These are phyloP conservation scores for Urosaurus nigricauda DNA, from an alignment of 2,797 vertebrate species.

Conservation along the genomic window DNA sequence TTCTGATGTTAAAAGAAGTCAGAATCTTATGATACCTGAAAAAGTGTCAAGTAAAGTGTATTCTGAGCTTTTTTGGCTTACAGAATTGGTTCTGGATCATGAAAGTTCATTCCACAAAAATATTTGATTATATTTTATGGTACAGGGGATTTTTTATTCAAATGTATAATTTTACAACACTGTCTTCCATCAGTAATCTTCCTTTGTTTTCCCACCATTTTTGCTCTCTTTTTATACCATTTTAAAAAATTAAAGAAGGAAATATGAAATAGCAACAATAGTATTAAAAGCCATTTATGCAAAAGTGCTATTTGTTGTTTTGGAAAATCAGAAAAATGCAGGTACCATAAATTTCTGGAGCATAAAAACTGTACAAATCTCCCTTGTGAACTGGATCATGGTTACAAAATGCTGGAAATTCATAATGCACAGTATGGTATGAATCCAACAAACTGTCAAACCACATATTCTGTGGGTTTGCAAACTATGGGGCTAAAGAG, in stretches of 20 bases:
- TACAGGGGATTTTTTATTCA: background rate
- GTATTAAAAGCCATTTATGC: background rate
- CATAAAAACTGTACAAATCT: conserved; percentile 28
- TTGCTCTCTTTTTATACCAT: background rate
- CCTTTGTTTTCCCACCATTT: background rate
- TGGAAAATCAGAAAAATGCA: background rate
- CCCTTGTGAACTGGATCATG: conserved; percentile 29
- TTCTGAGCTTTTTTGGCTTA: background rate
- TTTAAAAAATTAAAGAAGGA: background rate
- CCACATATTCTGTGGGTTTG: background rate
- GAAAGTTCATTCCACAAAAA: background rate
- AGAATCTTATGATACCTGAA: background rate
- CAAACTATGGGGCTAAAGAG: no score
- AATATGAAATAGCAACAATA: background rate
- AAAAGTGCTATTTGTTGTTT: background rate
- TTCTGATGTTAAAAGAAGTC: conserved; percentile 21
- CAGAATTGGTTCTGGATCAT: background rate
- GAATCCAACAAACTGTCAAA: background rate
- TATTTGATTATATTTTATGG: background rate
- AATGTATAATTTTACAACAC: background rate
- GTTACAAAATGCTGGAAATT: conserved; percentile 37
- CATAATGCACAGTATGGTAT: conserved; percentile 62
- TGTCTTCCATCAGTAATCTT: background rate
- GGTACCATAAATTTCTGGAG: background rate
- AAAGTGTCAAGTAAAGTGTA: background rate